These are phyloP conservation scores for Octomys mimax DNA, from an alignment of 2,797 vertebrate genomes.

Conservation along the genomic window DNA sequence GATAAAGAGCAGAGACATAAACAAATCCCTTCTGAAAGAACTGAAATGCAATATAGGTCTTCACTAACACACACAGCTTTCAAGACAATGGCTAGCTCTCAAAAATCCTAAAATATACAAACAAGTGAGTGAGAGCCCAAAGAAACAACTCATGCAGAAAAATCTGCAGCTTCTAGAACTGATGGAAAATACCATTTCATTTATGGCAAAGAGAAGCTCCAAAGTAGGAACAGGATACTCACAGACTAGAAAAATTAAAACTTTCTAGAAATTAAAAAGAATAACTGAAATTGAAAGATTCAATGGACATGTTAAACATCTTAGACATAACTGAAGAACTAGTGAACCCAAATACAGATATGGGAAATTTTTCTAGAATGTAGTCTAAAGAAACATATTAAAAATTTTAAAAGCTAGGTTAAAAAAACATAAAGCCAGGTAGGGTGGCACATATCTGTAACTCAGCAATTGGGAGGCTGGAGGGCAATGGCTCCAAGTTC, in stretches of 20 bases:
- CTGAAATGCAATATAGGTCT: neutral
- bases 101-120: conserved; percentile 45
- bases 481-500: neutral
- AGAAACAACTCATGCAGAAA: neutral
- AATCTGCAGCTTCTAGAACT: neutral
- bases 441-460: neutral
- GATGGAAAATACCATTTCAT: neutral
- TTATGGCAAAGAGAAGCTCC: neutral
- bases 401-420: neutral
- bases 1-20: neutral
- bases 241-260: neutral
- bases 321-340: neutral
- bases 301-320: neutral
- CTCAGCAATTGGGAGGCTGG: neutral
- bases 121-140: neutral
- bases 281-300: neutral
- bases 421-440: neutral
- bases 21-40: neutral
- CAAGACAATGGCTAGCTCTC: neutral
- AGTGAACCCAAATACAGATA: neutral
- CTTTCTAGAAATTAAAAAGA: conserved; percentile 17
- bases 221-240: neutral
- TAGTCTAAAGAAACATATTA: neutral
- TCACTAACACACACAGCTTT: neutral
- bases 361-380: neutral